Percentiles rank a stretch among this genome's conserved stretches.
phyloP scores from a whole-genome alignment of 2,797 vertebrate genomes.

The Xenopus petersii region DNA sequence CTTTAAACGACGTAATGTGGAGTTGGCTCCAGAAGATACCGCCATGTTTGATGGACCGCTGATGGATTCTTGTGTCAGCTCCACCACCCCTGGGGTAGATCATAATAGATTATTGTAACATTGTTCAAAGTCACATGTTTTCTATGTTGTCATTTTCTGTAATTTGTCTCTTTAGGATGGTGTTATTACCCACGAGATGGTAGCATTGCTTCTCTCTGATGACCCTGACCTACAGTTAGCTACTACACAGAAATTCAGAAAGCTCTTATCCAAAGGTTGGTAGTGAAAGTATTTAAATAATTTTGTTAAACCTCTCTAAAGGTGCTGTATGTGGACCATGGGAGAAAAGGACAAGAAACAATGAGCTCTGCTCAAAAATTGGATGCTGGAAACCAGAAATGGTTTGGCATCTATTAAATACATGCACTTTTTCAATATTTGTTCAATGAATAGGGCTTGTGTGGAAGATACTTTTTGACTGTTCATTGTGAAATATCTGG shows the following conservation, averaged over 20 bases:
- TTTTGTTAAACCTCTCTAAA: no score
- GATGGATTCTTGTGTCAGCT: slow-evolving; percentile 84
- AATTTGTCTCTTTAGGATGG: slow-evolving; percentile 73
- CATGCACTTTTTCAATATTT: no score
- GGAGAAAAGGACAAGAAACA: no score
- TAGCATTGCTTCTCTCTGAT: slow-evolving; percentile 96
- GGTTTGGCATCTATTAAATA: no score
- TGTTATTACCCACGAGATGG: slow-evolving; percentile 94
- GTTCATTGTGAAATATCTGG: no score
- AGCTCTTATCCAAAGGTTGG: slow-evolving; percentile 95
- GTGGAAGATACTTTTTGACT: no score
- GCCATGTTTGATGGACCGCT: slow-evolving; percentile 88
- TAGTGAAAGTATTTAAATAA: not conserved
- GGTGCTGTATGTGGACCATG: no score
- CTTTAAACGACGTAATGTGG: slow-evolving; percentile 97
- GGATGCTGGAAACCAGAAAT: no score
- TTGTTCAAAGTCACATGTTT: not conserved
- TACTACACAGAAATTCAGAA: slow-evolving; percentile 96
- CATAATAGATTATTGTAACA: not conserved
- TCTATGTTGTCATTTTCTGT: not conserved
- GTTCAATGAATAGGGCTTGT: no score
- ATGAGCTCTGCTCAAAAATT: no score
- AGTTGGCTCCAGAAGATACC: slow-evolving; percentile 86
- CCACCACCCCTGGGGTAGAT: slow-evolving; percentile 79
- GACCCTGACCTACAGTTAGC: slow-evolving; percentile 89